A percentile compares a stretch with the other conserved stretches of the same genome.
Evolutionary conservation across 2,797 vertebrate species (phyloP).

Genomic region (Oryzias sinensis): DNA sequence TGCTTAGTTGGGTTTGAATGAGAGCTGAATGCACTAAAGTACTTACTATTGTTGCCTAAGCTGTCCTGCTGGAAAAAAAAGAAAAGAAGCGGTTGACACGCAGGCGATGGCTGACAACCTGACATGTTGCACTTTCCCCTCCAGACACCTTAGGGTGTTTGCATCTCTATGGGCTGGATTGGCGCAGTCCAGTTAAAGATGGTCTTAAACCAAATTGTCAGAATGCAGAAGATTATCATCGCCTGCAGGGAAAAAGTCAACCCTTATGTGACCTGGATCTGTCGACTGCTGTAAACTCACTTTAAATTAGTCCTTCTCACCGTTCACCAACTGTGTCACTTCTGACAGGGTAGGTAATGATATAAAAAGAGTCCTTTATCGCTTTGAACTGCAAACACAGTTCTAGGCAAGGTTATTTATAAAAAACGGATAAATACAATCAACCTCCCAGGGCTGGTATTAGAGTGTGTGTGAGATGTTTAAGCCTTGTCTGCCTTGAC

Average conservation of each 20-base stretch:
- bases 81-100: conserved; percentile 53
- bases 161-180: conserved; percentile 22
- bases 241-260: conserved; percentile 1
- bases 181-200: conserved; percentile 8
- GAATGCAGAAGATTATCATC: background rate
- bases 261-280: background rate
- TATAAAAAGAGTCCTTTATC: background rate
- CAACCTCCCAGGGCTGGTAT: background rate
- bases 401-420: background rate
- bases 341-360: conserved; percentile 1
- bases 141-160: conserved; percentile 24
- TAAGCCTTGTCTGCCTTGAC: no score
- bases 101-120: conserved; percentile 42
- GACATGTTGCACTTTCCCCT: conserved; percentile 25
- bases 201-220: conserved; percentile 6
- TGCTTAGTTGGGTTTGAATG: conserved; percentile 36
- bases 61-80: conserved; percentile 36
- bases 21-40: conserved; percentile 30
- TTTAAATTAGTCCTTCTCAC: background rate
- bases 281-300: background rate
- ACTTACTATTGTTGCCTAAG: conserved; percentile 18
- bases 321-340: conserved; percentile 3
- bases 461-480: no score
- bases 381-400: background rate
- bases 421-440: background rate